Evolutionary conservation across 2,113 vertebrate genomes (phyloP).

Genomic region (Pterocles burchelli): DNA sequence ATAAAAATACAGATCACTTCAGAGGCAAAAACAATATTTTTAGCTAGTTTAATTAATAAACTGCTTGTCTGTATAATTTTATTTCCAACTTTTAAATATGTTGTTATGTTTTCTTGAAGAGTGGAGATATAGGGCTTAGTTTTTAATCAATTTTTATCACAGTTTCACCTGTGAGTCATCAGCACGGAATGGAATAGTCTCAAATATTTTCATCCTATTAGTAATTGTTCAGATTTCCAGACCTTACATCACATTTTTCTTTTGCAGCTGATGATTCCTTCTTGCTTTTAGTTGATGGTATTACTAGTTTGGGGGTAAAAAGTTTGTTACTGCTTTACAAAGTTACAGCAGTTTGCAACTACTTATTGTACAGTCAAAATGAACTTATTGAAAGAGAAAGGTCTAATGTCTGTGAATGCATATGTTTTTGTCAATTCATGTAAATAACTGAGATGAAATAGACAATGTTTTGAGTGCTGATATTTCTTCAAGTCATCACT

Average conservation of each 20-base stretch:
- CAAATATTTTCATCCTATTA: neutral
- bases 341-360: neutral
- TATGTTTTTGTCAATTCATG: neutral
- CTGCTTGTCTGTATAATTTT: neutral
- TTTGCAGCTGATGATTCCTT: neutral
- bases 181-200: neutral
- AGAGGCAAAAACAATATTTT: neutral
- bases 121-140: neutral
- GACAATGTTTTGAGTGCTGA: neutral
- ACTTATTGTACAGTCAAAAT: neutral
- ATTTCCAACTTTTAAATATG: neutral
- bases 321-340: neutral
- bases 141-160: neutral
- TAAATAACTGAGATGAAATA: neutral
- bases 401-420: neutral
- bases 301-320: neutral
- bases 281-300: neutral
- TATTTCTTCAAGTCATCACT: neutral
- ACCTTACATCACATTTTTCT: neutral
- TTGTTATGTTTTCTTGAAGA: neutral
- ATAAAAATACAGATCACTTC: neutral
- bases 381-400: neutral
- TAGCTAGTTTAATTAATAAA: neutral
- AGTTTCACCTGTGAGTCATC: neutral
- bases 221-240: neutral